phyloP scores from a whole-genome alignment of 2,888 invertebrate genomes.

The Oligia fasciuncula region DNA sequence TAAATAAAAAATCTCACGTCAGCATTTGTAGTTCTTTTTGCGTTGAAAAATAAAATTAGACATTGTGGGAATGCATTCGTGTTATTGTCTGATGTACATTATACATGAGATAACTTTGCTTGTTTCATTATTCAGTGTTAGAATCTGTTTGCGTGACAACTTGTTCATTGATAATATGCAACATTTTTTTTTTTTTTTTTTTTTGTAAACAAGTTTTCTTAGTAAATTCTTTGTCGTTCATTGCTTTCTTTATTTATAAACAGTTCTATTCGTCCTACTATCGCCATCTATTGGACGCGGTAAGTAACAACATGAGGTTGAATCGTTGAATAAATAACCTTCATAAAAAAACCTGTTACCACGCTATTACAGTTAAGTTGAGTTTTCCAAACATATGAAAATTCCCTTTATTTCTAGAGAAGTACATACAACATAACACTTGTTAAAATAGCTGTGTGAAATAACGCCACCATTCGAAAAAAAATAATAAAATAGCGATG shows the following conservation, averaged over 20 bases:
- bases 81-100: slow-evolving; percentile 38
- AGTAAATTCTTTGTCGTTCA: slow-evolving; percentile 2
- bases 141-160: slow-evolving; percentile 36
- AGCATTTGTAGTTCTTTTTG: slow-evolving; percentile 23
- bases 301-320: slow-evolving; percentile 1
- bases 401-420: slow-evolving; percentile 2
- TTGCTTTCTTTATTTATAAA: not conserved
- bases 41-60: slow-evolving; percentile 44
- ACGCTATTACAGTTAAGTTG: not conserved
- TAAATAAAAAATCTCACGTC: slow-evolving; percentile 58
- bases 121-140: slow-evolving; percentile 44
- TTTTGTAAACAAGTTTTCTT: not conserved
- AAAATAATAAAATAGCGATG: slow-evolving; percentile 70
- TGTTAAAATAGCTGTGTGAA: slow-evolving; percentile 32
- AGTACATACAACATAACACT: slow-evolving; percentile 7
- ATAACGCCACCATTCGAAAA: slow-evolving; percentile 74
- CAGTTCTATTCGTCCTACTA: not conserved
- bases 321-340: not conserved
- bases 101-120: slow-evolving; percentile 29
- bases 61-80: slow-evolving; percentile 45
- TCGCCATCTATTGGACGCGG: slow-evolving; percentile 41
- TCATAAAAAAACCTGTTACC: not conserved
- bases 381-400: slow-evolving; percentile 18
- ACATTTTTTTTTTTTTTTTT: slow-evolving; percentile 19
- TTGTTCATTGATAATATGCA: slow-evolving; percentile 16